These are phyloP conservation scores for Neomorphus geoffroyi DNA, from an alignment of 2,797 vertebrate species.

Conservation along the genomic window DNA sequence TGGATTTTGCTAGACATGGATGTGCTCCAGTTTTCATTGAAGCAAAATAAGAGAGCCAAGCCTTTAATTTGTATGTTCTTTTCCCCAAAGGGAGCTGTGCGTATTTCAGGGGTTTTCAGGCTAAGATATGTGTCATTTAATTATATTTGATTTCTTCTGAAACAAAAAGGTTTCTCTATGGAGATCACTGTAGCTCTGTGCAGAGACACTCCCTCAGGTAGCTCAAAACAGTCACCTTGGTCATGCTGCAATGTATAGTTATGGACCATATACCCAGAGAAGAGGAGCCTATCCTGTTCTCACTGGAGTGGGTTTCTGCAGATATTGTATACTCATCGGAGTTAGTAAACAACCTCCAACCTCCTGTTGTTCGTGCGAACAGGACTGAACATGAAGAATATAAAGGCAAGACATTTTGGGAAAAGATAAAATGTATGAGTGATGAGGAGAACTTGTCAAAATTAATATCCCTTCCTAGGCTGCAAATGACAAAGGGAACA, in stretches of 20 bases:
- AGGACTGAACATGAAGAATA: neutral
- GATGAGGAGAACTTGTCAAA: neutral
- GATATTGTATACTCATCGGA: neutral
- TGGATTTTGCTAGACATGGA: neutral
- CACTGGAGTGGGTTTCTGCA: neutral
- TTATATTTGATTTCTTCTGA: neutral
- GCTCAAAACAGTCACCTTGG: neutral
- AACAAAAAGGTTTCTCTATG: neutral
- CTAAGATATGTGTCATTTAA: neutral
- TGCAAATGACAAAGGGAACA: neutral
- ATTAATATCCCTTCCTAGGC: neutral
- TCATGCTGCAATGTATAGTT: neutral
- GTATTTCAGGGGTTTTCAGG: neutral
- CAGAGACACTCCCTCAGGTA: neutral
- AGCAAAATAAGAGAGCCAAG: neutral
- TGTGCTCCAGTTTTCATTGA: neutral
- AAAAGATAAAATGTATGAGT: neutral
- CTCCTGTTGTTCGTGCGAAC: neutral
- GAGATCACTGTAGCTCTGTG: neutral
- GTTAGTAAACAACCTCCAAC: neutral
- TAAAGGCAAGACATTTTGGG: neutral
- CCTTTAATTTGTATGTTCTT: neutral
- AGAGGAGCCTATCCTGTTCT: neutral
- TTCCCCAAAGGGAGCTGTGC: neutral
- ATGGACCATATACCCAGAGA: neutral